These are phyloP conservation scores for Orthosia cruda DNA, from an alignment of 2,888 invertebrate species.

Conservation along the genomic window DNA sequence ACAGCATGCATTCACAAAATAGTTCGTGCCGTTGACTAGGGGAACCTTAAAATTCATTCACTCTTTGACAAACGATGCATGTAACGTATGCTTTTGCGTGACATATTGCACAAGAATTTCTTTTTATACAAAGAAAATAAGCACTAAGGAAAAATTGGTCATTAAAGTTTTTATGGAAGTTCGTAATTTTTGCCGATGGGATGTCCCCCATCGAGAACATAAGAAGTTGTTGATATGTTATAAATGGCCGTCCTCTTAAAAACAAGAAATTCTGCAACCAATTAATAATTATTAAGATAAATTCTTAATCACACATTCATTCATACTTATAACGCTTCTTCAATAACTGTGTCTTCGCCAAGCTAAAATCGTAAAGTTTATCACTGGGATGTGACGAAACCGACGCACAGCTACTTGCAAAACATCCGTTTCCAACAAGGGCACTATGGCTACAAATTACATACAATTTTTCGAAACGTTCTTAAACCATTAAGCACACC, in stretches of 20 bases:
- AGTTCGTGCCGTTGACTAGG: no score
- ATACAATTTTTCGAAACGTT: conserved; percentile 56
- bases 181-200: neutral
- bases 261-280: neutral
- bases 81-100: no score
- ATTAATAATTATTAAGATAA: neutral
- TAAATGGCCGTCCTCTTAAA: neutral
- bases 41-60: neutral
- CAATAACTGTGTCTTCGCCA: neutral
- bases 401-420: conserved; percentile 54
- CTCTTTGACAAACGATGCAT: no score
- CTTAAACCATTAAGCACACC: conserved; percentile 9
- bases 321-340: neutral
- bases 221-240: neutral
- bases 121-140: no score
- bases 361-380: conserved; percentile 25
- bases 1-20: no score
- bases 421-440: conserved; percentile 64
- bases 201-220: no score
- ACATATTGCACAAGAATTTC: no score
- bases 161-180: neutral
- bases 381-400: conserved; percentile 60
- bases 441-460: conserved; percentile 51
- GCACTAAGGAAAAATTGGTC: neutral
- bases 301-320: neutral